Evolutionary conservation across 2,797 vertebrate species (phyloP).

Genomic region (Cossypha dichroa): DNA sequence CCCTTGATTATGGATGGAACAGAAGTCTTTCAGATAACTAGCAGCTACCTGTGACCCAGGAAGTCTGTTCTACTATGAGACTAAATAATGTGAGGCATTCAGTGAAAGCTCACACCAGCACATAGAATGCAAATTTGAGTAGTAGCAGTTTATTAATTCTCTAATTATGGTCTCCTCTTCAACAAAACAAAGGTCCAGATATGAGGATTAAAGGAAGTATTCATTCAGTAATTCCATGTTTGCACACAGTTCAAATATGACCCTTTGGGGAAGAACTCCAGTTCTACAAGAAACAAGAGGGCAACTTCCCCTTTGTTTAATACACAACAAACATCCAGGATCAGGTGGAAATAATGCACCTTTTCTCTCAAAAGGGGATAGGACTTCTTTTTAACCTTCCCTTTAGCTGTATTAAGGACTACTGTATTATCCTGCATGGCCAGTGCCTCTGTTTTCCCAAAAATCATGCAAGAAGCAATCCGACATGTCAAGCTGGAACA

Average conservation of each 20-base stretch:
- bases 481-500: background rate
- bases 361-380: background rate
- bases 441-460: background rate
- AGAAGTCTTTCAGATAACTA: background rate
- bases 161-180: background rate
- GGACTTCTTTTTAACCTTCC: background rate
- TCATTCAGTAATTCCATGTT: background rate
- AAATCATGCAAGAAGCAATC: background rate
- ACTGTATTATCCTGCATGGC: background rate
- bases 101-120: background rate
- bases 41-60: background rate
- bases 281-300: background rate
- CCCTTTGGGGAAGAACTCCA: background rate
- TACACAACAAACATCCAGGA: background rate
- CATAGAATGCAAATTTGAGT: background rate
- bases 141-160: background rate
- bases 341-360: rapidly evolving
- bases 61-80: background rate
- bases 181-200: background rate
- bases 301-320: background rate
- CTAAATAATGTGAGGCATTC: background rate
- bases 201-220: background rate
- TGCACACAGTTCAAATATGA: background rate
- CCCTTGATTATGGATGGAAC: background rate
- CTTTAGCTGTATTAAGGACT: background rate